Conservation (phyloP, 2,797 vertebrate species). For the Pangasius macronema region DNA sequence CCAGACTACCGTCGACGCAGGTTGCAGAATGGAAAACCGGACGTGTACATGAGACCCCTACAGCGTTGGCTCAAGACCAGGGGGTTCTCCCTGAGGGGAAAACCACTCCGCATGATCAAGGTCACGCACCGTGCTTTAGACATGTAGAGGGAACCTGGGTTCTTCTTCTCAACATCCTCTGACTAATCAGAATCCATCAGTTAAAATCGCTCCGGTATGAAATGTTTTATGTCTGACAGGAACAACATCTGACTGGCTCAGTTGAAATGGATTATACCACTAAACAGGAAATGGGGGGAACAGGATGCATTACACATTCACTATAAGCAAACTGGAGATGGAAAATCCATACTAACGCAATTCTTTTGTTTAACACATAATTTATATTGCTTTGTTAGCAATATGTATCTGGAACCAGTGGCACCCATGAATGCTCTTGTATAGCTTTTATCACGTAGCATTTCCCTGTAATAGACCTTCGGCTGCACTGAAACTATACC, state of each 20-base stretch:
- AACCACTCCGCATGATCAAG: too few species aligned
- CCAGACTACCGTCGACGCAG: too few species aligned
- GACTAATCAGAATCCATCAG: background rate
- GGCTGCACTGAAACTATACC: background rate
- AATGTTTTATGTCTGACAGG: background rate
- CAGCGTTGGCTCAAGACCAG: too few species aligned
- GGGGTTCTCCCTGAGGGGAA: too few species aligned
- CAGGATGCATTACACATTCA: background rate
- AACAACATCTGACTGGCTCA: background rate
- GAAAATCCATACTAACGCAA: background rate
- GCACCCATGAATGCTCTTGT: too few species aligned
- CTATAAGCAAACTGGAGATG: background rate
- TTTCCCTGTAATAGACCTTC: background rate
- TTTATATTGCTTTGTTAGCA: background rate
- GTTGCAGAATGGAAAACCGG: too few species aligned
- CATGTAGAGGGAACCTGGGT: too few species aligned
- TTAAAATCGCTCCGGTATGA: background rate
- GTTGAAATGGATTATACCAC: constrained; percentile 10
- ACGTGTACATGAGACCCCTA: too few species aligned
- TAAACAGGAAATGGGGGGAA: background rate
- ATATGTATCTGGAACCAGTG: background rate
- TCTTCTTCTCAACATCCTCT: too few species aligned
- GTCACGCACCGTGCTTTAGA: too few species aligned
- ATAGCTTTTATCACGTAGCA: background rate
- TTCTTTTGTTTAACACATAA: background rate